Percentiles rank a stretch among this genome's conserved stretches.
Conservation (phyloP, 2,888 invertebrate genomes). For the Tetrapedia diversipes region DNA sequence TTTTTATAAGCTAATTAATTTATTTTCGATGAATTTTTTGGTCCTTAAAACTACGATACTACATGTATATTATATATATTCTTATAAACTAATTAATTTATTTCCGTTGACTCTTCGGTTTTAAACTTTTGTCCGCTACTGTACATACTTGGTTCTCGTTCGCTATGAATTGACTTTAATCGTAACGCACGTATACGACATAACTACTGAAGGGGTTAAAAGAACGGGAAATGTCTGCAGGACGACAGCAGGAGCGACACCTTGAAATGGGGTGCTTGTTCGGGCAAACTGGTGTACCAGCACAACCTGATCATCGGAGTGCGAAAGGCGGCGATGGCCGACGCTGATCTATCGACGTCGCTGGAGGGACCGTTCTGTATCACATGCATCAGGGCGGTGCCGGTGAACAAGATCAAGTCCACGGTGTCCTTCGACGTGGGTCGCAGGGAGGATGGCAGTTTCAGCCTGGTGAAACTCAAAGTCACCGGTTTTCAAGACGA, state of each 20-base stretch:
- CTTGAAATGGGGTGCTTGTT: constrained; percentile 63
- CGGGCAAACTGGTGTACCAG: constrained; percentile 65
- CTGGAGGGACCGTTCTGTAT: constrained; percentile 81
- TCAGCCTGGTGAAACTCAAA: constrained; percentile 81
- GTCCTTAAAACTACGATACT: no score
- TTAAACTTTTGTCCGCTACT: no score
- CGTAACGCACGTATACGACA: no score
- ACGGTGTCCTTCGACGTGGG: constrained; percentile 81
- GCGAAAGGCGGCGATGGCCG: constrained; percentile 56
- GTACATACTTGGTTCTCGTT: no score
- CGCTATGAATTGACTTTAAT: no score
- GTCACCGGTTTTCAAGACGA: constrained; percentile 82
- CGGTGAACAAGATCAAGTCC: constrained; percentile 77
- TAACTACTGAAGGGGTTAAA: no score
- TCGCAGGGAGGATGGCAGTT: constrained; percentile 69
- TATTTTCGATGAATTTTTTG: no score
- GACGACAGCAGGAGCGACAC: background rate
- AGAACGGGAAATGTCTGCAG: constrained; percentile 22
- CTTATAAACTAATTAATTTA: no score
- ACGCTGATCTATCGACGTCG: constrained; percentile 77
- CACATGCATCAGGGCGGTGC: constrained; percentile 82
- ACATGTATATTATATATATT: no score
- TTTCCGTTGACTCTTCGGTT: no score
- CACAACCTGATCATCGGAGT: constrained; percentile 69
- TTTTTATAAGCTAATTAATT: no score